Percentiles rank a stretch among this genome's conserved stretches.
phyloP scores from a whole-genome alignment of 2,888 invertebrate genomes.

The Augiades crinisus region DNA sequence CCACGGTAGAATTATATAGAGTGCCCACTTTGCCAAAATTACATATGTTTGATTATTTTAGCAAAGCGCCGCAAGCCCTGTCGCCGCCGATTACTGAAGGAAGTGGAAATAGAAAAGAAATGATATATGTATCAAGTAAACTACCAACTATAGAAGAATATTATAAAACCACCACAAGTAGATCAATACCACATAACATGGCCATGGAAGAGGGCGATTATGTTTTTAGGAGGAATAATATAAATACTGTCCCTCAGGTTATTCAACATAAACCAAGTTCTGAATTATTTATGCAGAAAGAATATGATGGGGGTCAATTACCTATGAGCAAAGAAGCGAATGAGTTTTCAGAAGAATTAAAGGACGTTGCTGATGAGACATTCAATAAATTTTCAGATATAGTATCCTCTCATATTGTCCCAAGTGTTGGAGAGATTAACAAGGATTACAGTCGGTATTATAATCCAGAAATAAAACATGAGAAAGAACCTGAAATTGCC shows the following conservation, averaged over 20 bases:
- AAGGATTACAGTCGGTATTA: conserved; percentile 41
- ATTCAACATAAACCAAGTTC: not conserved
- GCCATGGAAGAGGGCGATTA: not conserved
- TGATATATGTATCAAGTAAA: conserved; percentile 35
- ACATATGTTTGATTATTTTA: conserved; percentile 71
- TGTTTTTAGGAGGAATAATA: not conserved
- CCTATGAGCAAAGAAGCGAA: not conserved
- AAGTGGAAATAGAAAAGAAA: conserved; percentile 52
- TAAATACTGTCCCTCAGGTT: not conserved
- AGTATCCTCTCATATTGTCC: conserved; percentile 23
- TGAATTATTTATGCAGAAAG: not conserved
- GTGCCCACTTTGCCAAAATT: conserved; percentile 54
- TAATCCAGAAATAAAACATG: conserved; percentile 31
- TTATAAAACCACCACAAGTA: not conserved
- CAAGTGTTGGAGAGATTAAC: conserved; percentile 28
- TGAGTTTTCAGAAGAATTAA: conserved; percentile 5
- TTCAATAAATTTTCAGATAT: conserved; percentile 23
- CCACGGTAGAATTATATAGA: conserved; percentile 55
- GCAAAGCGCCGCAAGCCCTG: conserved; percentile 65
- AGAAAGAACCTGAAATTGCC: conserved; percentile 21
- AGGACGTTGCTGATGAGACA: not conserved
- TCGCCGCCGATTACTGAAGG: conserved; percentile 52
- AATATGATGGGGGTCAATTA: no score
- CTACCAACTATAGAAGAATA: not conserved
- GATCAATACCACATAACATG: not conserved